phyloP scores from a whole-genome alignment of 2,797 vertebrate genomes.

The Chloroceryle amazona region DNA sequence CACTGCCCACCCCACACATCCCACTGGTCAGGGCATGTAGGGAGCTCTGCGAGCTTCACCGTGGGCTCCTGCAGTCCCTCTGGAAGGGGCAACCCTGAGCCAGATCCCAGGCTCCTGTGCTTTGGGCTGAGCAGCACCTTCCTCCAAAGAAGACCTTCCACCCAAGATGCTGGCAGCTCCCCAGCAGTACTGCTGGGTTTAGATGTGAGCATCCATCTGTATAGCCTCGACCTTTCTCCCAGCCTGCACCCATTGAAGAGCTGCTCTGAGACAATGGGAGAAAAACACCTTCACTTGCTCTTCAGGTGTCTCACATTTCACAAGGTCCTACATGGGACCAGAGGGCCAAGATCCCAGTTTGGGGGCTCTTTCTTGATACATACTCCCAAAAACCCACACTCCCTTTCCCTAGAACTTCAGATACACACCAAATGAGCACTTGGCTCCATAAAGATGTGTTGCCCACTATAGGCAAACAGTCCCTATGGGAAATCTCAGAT shows the following conservation, averaged over 20 bases:
- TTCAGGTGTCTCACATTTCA: not conserved
- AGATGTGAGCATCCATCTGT: not conserved
- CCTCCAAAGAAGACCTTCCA: not conserved
- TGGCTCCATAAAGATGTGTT: not conserved
- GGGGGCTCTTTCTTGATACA: not conserved
- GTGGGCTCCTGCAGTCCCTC: not conserved
- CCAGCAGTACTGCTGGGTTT: not conserved
- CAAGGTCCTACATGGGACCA: not conserved
- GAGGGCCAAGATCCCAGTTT: not conserved
- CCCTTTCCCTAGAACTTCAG: not conserved
- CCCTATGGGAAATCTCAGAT: not conserved
- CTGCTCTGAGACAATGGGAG: not conserved
- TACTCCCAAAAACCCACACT: rapidly evolving
- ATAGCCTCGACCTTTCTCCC: not conserved
- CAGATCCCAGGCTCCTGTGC: not conserved
- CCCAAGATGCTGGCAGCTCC: not conserved
- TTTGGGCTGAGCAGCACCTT: not conserved
- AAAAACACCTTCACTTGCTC: not conserved
- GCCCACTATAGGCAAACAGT: not conserved
- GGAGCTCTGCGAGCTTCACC: not conserved
- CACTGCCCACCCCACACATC: not conserved
- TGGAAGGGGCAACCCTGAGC: not conserved
- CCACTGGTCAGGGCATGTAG: not conserved
- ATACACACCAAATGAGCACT: not conserved
- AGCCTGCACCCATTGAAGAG: not conserved